phyloP scores from a whole-genome alignment of 2,888 invertebrate species.

The Norana najaformis region DNA sequence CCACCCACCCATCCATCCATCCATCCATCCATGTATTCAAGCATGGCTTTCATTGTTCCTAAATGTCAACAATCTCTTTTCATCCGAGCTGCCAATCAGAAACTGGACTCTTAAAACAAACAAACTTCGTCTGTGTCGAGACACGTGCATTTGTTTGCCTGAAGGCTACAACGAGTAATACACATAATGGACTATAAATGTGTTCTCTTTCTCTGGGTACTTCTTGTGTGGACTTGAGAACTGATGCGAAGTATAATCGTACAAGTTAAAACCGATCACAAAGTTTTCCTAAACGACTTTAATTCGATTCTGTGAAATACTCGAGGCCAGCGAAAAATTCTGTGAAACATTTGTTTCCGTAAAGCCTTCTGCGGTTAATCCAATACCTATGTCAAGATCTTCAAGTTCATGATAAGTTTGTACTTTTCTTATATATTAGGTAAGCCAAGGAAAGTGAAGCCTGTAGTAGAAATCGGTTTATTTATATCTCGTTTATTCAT shows the following conservation, averaged over 20 bases:
- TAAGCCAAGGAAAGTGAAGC: not conserved
- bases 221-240: too few species aligned
- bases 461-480: not conserved
- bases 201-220: not conserved
- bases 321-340: not conserved
- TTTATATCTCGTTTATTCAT: not conserved
- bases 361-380: not conserved
- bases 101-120: not conserved
- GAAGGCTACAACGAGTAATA: not conserved
- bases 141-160: not conserved
- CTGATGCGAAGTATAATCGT: too few species aligned
- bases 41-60: not conserved
- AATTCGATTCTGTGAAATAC: not conserved
- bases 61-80: not conserved
- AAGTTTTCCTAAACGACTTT: not conserved
- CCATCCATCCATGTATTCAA: not conserved
- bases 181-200: not conserved
- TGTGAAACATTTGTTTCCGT: not conserved
- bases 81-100: not conserved
- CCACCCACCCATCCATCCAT: too few species aligned
- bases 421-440: not conserved
- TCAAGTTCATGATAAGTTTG: not conserved
- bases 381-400: not conserved
- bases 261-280: not conserved
- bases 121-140: not conserved